Conservation (phyloP, 2,888 invertebrate genomes). For the Unio pictorum region DNA sequence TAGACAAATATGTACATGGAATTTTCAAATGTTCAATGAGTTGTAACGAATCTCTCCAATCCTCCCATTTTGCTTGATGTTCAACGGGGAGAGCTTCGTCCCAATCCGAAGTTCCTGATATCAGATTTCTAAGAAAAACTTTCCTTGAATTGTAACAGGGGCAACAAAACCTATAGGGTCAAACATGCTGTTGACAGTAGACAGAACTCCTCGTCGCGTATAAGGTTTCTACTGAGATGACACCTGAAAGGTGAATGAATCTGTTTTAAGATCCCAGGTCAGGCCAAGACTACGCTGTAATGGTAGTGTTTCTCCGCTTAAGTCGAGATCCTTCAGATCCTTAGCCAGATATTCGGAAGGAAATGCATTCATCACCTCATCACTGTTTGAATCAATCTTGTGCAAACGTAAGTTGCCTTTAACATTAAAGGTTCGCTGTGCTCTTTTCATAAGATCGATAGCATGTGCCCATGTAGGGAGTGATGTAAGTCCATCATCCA, state of each 20-base stretch:
- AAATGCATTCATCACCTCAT: conserved; percentile 33
- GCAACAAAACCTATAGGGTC: conserved; percentile 41
- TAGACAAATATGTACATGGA: conserved; percentile 17
- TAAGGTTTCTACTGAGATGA: conserved; percentile 15
- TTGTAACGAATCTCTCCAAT: conserved; percentile 25
- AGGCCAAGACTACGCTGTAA: conserved; percentile 24
- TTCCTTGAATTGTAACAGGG: conserved; percentile 31
- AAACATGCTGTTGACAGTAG: conserved; percentile 32
- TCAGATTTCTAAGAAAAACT: conserved; percentile 22
- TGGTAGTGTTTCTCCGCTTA: conserved; percentile 20
- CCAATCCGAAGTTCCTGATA: conserved; percentile 25
- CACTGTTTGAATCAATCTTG: conserved; percentile 42
- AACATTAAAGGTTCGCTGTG: conserved; percentile 15
- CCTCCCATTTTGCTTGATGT: conserved; percentile 12
- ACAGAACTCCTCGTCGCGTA: conserved; percentile 34
- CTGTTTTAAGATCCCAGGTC: conserved; percentile 29
- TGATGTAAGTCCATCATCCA: too few species aligned
- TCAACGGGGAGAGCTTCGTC: conserved; percentile 25
- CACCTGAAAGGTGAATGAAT: conserved; percentile 23
- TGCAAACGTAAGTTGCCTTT: conserved; percentile 33
- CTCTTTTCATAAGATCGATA: conserved; percentile 18
- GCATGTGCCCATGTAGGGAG: too few species aligned
- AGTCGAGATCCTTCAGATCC: conserved; percentile 27
- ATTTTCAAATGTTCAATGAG: conserved; percentile 15
- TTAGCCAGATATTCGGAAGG: conserved; percentile 28